These are phyloP conservation scores for Trachelus iudaicus DNA, from an alignment of 2,888 invertebrate species.

Conservation along the genomic window DNA sequence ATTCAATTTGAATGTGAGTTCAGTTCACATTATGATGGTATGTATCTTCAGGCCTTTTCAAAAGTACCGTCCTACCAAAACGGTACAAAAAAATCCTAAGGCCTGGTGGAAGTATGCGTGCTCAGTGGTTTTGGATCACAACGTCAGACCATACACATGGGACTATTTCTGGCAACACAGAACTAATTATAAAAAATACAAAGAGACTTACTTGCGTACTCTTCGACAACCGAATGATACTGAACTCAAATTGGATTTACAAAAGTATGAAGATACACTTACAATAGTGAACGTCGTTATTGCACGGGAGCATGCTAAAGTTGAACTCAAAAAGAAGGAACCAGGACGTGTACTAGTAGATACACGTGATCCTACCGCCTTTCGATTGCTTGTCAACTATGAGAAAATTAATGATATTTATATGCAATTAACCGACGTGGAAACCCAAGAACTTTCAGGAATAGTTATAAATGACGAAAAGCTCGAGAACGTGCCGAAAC, in stretches of 20 bases:
- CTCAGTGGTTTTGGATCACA: constrained; percentile 76
- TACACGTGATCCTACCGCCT: constrained; percentile 55
- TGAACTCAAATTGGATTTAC: constrained; percentile 78
- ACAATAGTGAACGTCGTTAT: constrained; percentile 81
- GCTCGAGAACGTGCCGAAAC: constrained; percentile 69
- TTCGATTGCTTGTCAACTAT: constrained; percentile 69
- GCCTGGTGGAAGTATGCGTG: constrained; percentile 84
- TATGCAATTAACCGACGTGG: constrained; percentile 74
- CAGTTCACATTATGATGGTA: background rate
- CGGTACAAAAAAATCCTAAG: constrained; percentile 70
- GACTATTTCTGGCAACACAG: constrained; percentile 75
- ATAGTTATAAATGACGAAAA: constrained; percentile 64
- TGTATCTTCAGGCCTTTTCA: constrained; percentile 56
- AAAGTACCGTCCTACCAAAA: constrained; percentile 72
- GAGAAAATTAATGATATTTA: constrained; percentile 70
- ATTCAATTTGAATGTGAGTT: constrained; percentile 26
- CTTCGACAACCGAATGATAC: constrained; percentile 79
- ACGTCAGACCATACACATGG: constrained; percentile 82
- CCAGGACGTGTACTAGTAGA: constrained; percentile 59
- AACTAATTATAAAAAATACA: constrained; percentile 76
- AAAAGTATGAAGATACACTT: constrained; percentile 80
- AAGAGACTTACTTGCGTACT: constrained; percentile 77
- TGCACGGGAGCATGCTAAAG: constrained; percentile 83
- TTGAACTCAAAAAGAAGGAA: constrained; percentile 67
- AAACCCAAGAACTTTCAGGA: constrained; percentile 72